Evolutionary conservation across 2,888 invertebrate genomes (phyloP).

Genomic region (Sphecodes monilicornis): DNA sequence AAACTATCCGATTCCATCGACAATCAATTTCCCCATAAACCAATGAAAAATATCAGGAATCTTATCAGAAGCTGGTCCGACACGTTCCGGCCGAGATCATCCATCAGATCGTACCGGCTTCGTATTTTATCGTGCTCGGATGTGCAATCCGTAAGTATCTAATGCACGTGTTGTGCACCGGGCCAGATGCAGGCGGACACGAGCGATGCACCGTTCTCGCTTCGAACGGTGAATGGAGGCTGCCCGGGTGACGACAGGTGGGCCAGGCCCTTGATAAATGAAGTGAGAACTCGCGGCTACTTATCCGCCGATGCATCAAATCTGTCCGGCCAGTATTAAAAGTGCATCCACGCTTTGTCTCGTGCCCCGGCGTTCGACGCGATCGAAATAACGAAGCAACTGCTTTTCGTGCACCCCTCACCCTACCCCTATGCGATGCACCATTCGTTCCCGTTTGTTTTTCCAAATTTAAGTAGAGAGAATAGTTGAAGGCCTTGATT

Average conservation of each 20-base stretch:
- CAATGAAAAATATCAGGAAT: conserved; percentile 61
- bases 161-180: conserved; percentile 63
- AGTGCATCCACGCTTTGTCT: conserved; percentile 61
- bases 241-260: conserved; percentile 72
- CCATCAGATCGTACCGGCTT: conserved; percentile 63
- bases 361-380: neutral
- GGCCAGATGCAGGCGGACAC: conserved; percentile 40
- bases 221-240: conserved; percentile 59
- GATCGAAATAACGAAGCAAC: neutral
- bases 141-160: conserved; percentile 58
- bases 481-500: no score
- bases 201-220: conserved; percentile 23
- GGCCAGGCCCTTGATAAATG: conserved; percentile 76
- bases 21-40: conserved; percentile 43
- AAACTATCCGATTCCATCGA: conserved; percentile 30
- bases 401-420: neutral
- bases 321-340: conserved; percentile 71
- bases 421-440: no score
- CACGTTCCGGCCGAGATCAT: conserved; percentile 61
- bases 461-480: neutral
- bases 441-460: neutral
- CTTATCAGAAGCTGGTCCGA: conserved; percentile 61
- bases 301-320: conserved; percentile 79
- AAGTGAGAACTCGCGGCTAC: conserved; percentile 78
- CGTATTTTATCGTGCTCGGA: conserved; percentile 49